Conservation (phyloP, 2,888 invertebrate species). For the Heliconius charithonia region DNA sequence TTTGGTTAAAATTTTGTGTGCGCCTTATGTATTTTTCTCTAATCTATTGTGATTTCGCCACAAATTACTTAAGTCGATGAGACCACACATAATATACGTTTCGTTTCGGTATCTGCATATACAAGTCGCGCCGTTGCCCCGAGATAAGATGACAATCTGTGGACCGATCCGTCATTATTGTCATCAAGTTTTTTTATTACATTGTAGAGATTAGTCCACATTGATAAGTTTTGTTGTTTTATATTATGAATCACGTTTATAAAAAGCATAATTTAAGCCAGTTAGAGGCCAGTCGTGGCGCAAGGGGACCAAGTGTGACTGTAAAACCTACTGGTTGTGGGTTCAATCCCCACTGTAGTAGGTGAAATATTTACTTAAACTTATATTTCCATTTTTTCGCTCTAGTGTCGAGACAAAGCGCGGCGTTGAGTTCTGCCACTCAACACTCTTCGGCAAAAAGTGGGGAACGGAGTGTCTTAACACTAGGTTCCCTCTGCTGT, state of each 20-base stretch:
- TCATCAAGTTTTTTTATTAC: slow-evolving; percentile 17
- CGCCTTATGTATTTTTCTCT: slow-evolving; percentile 32
- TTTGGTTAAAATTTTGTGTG: too few species aligned
- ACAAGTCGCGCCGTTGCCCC: neutral
- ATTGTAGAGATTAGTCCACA: neutral
- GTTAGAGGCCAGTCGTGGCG: too few species aligned
- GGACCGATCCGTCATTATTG: slow-evolving; percentile 27
- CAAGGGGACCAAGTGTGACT: neutral
- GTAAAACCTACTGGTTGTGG: too few species aligned
- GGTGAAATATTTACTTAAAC: too few species aligned
- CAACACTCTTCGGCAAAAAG: too few species aligned
- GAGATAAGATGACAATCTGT: slow-evolving; percentile 11
- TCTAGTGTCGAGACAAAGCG: too few species aligned
- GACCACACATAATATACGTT: slow-evolving; percentile 14
- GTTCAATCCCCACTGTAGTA: too few species aligned
- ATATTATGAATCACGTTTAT: neutral
- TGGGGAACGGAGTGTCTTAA: too few species aligned
- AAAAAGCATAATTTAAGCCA: neutral
- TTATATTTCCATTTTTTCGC: too few species aligned
- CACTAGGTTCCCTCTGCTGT: too few species aligned
- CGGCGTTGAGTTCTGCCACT: too few species aligned
- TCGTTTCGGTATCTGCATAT: slow-evolving; percentile 18
- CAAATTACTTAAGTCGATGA: slow-evolving; percentile 14
- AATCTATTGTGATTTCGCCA: slow-evolving; percentile 30
- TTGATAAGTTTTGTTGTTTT: slow-evolving; percentile 8